Evolutionary conservation across 37 sponge, comb jelly and placozoan species (phyloP).

Genomic region (Geodia barretti): DNA sequence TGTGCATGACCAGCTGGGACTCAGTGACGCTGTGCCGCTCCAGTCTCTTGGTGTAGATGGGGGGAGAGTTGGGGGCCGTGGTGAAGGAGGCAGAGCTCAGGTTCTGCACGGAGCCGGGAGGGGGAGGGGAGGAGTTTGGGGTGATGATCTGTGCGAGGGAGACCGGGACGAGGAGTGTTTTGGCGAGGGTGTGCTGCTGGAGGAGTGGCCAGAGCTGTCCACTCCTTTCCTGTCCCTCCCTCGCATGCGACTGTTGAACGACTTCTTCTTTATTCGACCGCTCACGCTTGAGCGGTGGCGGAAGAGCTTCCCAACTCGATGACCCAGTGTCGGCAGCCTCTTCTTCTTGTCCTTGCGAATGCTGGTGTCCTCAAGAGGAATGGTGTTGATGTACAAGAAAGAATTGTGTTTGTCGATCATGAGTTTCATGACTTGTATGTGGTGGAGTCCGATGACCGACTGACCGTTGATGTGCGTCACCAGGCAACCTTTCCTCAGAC

Average conservation of each 20-base stretch:
- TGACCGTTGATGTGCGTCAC: conserved; percentile 92
- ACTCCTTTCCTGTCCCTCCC: conserved; percentile 11
- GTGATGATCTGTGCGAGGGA: conserved; percentile 44
- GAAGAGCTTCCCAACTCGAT: conserved; percentile 62
- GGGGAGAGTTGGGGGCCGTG: conserved; percentile 60
- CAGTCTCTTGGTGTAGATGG: conserved; percentile 27
- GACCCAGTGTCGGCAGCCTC: conserved; percentile 50
- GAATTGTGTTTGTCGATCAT: conserved; percentile 52
- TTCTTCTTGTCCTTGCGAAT: conserved; percentile 71
- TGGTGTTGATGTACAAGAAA: conserved; percentile 42
- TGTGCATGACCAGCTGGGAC: conserved; percentile 34
- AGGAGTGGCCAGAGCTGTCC: conserved; percentile 60
- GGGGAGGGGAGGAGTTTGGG: conserved; percentile 67
- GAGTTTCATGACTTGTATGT: conserved; percentile 74
- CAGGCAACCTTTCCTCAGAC: conserved; percentile 67
- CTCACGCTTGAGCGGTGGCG: conserved; percentile 49
- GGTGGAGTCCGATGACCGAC: conserved; percentile 78
- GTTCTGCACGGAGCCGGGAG: conserved; percentile 67
- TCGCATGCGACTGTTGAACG: conserved; percentile 41
- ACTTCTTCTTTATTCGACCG: conserved; percentile 66
- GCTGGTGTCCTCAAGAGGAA: conserved; percentile 84
- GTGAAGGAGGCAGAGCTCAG: conserved; percentile 17
- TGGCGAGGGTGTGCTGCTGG: conserved; percentile 59
- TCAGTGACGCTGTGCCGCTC: conserved; percentile 69
- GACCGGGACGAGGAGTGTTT: conserved; percentile 60